These are phyloP conservation scores for Nemopilema nomurai DNA, from an alignment of 30 jellyfish, hydroid and myxozoan genomes.

Conservation along the genomic window DNA sequence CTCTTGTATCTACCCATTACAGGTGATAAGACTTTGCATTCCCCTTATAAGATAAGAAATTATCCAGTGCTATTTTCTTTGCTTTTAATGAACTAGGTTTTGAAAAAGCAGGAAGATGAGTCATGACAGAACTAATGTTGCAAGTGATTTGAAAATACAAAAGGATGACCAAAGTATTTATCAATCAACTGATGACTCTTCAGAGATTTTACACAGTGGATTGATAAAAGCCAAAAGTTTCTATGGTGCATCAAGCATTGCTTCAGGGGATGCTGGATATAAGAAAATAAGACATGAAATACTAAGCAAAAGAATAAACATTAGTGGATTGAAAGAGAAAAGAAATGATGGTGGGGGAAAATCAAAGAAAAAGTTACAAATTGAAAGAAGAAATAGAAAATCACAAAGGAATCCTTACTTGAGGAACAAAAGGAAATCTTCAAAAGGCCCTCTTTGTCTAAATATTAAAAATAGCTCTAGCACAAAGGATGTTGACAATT, in stretches of 20 bases:
- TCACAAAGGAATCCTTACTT: neutral
- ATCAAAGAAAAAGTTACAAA: neutral
- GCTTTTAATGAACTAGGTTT: too few relatives aligned
- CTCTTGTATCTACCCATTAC: too few relatives aligned
- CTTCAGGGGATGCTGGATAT: neutral
- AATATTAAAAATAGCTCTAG: too few relatives aligned
- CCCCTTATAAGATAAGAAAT: too few relatives aligned
- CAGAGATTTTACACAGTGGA: constrained; percentile 8
- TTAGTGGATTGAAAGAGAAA: neutral
- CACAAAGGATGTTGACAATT: too few relatives aligned
- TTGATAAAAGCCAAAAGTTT: constrained; percentile 13
- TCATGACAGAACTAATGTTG: too few relatives aligned
- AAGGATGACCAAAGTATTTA: neutral
- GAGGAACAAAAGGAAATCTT: neutral
- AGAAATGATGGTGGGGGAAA: neutral
- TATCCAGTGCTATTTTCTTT: too few relatives aligned
- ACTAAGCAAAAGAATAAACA: neutral
- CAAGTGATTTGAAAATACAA: too few relatives aligned
- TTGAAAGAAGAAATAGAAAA: neutral
- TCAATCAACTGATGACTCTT: neutral
- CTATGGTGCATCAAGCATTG: constrained; percentile 4
- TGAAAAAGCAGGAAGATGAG: too few relatives aligned
- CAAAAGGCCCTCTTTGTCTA: neutral
- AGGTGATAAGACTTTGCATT: too few relatives aligned
- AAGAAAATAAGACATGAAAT: neutral